Conservation (phyloP, 2,888 invertebrate genomes). For the Meganola albula region DNA sequence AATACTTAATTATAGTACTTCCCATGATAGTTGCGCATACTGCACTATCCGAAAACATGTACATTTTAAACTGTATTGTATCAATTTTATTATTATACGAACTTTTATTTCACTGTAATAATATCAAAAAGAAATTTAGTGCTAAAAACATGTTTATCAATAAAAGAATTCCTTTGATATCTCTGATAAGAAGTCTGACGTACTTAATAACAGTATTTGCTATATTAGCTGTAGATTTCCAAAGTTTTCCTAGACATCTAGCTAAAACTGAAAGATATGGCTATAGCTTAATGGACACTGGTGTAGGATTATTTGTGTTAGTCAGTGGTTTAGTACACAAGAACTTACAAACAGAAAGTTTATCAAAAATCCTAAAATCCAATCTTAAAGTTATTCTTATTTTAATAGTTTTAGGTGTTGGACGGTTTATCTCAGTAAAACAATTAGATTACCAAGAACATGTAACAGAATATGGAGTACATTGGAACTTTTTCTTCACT, state of each 20-base stretch:
- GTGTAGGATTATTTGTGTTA: constrained; percentile 92
- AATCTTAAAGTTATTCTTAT: constrained; percentile 52
- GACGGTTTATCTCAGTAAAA: constrained; percentile 78
- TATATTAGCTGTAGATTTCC: constrained; percentile 97
- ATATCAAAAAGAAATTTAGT: constrained; percentile 20
- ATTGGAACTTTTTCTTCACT: constrained; percentile 99
- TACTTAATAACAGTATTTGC: constrained; percentile 86
- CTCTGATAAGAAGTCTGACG: constrained; percentile 82
- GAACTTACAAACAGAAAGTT: constrained; percentile 38
- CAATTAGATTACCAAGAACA: constrained; percentile 90
- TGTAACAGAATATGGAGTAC: constrained; percentile 95
- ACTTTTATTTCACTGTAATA: constrained; percentile 22
- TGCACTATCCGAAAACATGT: constrained; percentile 55
- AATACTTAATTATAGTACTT: constrained; percentile 75
- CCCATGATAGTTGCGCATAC: constrained; percentile 78
- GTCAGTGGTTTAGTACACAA: constrained; percentile 87
- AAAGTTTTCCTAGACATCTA: constrained; percentile 88
- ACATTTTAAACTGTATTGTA: constrained; percentile 42
- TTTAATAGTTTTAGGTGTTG: constrained; percentile 78
- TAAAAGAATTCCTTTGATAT: constrained; percentile 67
- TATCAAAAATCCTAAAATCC: constrained; percentile 47
- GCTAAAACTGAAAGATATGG: constrained; percentile 93
- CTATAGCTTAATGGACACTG: constrained; percentile 95
- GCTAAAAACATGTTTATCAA: constrained; percentile 31
- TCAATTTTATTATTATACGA: constrained; percentile 36